Evolutionary conservation across 2,888 invertebrate genomes (phyloP).

Genomic region (Parnassius mnemosyne): DNA sequence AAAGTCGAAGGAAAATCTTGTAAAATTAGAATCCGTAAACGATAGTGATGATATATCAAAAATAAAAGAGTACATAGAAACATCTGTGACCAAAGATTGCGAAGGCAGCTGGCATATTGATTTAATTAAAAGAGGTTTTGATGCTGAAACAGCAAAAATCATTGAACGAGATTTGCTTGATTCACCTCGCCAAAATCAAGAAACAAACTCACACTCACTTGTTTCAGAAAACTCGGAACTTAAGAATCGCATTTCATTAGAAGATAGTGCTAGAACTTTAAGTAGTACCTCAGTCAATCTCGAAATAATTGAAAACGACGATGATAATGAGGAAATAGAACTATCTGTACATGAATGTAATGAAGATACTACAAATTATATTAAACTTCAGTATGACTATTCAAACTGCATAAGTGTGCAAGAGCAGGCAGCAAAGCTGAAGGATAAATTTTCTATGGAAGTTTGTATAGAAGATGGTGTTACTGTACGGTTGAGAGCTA

Average conservation of each 20-base stretch:
- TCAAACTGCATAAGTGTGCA: constrained; percentile 34
- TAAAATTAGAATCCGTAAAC: constrained; percentile 30
- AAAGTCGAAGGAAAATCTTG: constrained; percentile 40
- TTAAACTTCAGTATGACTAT: constrained; percentile 47
- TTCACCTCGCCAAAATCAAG: constrained; percentile 41
- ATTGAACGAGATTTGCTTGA: constrained; percentile 71
- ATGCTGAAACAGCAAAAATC: constrained; percentile 67
- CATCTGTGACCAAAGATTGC: constrained; percentile 36
- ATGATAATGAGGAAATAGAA: constrained; percentile 53
- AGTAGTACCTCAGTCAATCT: constrained; percentile 36
- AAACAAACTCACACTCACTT: constrained; percentile 23
- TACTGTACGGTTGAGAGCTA: constrained; percentile 60
- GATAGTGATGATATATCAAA: constrained; percentile 64
- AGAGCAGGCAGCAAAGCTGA: constrained; percentile 47
- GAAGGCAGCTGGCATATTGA: constrained; percentile 55
- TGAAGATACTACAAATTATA: constrained; percentile 57
- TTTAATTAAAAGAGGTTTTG: constrained; percentile 69
- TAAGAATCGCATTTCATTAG: constrained; percentile 33
- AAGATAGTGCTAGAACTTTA: constrained; percentile 34
- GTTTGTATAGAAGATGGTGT: constrained; percentile 65
- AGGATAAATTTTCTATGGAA: constrained; percentile 70
- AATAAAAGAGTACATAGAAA: constrained; percentile 66
- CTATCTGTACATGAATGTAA: constrained; percentile 57
- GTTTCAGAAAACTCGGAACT: constrained; percentile 29
- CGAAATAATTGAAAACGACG: constrained; percentile 45